Conservation (phyloP, 2,888 invertebrate species). For the Pristionchus entomophagus region DNA sequence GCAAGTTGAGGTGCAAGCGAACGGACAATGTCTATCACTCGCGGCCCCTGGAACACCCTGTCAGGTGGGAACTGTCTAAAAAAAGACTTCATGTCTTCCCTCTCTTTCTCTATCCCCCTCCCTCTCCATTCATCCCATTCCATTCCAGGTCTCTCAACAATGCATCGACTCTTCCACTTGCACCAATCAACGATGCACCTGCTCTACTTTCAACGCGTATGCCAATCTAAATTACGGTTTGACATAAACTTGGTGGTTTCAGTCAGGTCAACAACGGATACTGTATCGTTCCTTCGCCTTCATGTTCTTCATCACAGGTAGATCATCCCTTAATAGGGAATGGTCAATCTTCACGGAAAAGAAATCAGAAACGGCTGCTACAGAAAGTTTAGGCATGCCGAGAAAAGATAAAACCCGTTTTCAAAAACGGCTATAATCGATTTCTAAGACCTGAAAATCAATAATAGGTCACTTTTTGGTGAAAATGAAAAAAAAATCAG, state of each 20-base stretch:
- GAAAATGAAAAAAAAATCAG: too few species aligned
- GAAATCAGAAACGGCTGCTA: too few species aligned
- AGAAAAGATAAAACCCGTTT: too few species aligned
- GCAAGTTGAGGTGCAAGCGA: background rate
- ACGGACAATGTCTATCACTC: background rate
- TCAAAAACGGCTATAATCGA: too few species aligned
- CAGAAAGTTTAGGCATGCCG: too few species aligned
- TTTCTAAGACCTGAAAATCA: too few species aligned
- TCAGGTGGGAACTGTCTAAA: too few species aligned
- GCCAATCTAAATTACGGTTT: background rate
- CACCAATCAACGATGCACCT: constrained; percentile 30
- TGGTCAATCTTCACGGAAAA: too few species aligned
- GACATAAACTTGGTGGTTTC: background rate
- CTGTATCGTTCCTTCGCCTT: constrained; percentile 32
- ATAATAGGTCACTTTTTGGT: too few species aligned
- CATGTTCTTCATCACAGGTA: constrained; percentile 10
- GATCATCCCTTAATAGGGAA: background rate
- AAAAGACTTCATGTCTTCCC: too few species aligned
- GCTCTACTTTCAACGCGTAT: constrained; percentile 24
- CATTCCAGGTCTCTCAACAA: background rate
- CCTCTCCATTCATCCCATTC: background rate
- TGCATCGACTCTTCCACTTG: constrained; percentile 30
- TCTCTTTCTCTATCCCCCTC: background rate
- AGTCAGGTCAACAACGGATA: background rate
- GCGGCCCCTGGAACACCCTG: background rate